Conservation (phyloP, 2,888 invertebrate genomes). For the Lithophane socia region DNA sequence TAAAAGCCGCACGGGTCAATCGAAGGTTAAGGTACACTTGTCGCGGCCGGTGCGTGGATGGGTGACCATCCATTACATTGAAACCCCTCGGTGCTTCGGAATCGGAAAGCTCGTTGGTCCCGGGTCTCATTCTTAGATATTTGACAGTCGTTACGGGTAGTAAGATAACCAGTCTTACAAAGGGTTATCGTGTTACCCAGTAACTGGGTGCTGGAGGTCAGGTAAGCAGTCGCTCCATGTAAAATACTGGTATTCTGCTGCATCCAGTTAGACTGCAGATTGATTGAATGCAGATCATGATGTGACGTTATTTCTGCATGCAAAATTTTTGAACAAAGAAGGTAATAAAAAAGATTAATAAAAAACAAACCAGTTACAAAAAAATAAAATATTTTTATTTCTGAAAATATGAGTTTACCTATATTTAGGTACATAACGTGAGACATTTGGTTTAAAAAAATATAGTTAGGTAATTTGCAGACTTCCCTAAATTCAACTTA, state of each 20-base stretch:
- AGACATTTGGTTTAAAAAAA: neutral
- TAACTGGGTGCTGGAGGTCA: neutral
- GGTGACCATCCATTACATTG: neutral
- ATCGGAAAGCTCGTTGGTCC: too few relatives aligned
- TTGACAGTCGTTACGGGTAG: neutral
- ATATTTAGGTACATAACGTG: neutral
- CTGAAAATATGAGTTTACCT: neutral
- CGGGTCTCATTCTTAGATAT: neutral
- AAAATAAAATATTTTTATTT: slow-evolving; percentile 3
- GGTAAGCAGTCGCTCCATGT: neutral
- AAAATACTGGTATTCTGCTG: neutral
- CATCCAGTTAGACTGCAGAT: neutral
- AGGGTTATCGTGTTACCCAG: neutral
- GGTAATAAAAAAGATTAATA: neutral
- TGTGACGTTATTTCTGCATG: neutral
- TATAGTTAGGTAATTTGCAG: neutral
- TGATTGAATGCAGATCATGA: neutral
- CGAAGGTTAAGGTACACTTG: neutral
- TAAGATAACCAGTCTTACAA: neutral
- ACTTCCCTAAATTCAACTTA: neutral
- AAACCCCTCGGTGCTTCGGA: neutral
- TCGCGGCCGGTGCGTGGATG: neutral
- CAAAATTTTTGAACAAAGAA: neutral
- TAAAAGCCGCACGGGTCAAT: neutral
- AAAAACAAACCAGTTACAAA: neutral